Evolutionary conservation across 2,113 vertebrate genomes (phyloP).

Genomic region (Egretta garzetta): DNA sequence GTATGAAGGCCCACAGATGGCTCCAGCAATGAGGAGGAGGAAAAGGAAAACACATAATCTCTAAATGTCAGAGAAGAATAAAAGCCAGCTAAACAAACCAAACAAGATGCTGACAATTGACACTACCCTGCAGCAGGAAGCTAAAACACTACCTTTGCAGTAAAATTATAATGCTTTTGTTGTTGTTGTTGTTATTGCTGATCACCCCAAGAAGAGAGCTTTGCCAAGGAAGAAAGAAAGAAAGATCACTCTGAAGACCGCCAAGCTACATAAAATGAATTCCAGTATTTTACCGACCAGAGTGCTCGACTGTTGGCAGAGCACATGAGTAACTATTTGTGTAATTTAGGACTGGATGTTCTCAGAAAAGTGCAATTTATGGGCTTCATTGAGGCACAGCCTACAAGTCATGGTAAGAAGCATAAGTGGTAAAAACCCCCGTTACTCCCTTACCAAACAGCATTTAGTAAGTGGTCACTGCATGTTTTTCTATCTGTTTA

Average conservation of each 20-base stretch:
- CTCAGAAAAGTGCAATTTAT: background rate
- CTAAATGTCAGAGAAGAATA: conserved; percentile 54
- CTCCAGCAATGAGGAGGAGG: conserved; percentile 10
- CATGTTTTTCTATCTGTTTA: background rate
- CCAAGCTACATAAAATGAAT: background rate
- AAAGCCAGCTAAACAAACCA: conserved; percentile 54
- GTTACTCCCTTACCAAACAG: background rate
- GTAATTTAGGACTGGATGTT: background rate
- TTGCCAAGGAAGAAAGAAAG: background rate
- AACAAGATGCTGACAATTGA: conserved; percentile 27
- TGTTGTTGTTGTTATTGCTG: background rate
- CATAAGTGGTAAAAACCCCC: background rate
- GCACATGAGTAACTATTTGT: background rate
- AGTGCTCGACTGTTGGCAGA: background rate
- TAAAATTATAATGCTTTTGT: background rate
- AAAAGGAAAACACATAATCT: conserved; percentile 47
- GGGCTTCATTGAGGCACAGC: background rate
- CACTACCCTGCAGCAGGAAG: background rate
- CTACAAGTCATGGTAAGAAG: background rate
- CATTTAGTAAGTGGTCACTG: background rate
- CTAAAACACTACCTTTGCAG: background rate
- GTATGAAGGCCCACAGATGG: conserved; percentile 47
- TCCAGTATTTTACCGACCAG: conserved; percentile 12
- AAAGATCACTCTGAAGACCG: background rate
- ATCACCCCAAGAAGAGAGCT: background rate